Conservation (phyloP, 2,888 invertebrate species). For the Andrena camellia region DNA sequence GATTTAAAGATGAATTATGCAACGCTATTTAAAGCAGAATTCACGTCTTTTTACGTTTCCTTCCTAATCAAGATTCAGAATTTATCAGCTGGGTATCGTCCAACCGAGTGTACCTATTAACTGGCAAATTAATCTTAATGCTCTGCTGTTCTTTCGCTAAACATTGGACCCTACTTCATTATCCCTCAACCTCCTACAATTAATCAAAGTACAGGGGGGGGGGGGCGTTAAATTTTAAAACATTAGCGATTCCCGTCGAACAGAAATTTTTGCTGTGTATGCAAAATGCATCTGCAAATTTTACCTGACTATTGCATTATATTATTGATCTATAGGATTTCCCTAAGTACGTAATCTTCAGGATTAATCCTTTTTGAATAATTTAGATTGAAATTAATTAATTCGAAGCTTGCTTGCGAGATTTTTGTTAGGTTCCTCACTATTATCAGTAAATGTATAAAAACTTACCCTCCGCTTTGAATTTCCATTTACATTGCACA, state of each 20-base stretch:
- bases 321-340: no score
- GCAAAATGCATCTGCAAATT: neutral
- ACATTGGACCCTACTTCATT: constrained; percentile 14
- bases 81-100: constrained; percentile 37
- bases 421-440: no score
- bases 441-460: no score
- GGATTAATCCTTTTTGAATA: no score
- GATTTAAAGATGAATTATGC: neutral
- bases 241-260: neutral
- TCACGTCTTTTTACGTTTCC: neutral
- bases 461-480: no score
- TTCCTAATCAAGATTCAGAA: constrained; percentile 2
- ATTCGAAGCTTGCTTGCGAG: no score
- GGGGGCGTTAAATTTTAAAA: neutral
- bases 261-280: neutral
- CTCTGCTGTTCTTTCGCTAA: constrained; percentile 22
- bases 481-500: no score
- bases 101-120: constrained; percentile 25
- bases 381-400: no score
- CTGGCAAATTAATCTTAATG: constrained; percentile 28
- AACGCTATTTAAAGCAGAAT: neutral
- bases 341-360: no score
- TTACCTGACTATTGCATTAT: neutral
- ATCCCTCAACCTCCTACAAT: constrained; percentile 20
- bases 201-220: constrained; percentile 27